Evolutionary conservation across 2,888 invertebrate species (phyloP), one percentile per base, ranked within the genome.

Genomic region (Didymodactylos carnosus): DNA sequence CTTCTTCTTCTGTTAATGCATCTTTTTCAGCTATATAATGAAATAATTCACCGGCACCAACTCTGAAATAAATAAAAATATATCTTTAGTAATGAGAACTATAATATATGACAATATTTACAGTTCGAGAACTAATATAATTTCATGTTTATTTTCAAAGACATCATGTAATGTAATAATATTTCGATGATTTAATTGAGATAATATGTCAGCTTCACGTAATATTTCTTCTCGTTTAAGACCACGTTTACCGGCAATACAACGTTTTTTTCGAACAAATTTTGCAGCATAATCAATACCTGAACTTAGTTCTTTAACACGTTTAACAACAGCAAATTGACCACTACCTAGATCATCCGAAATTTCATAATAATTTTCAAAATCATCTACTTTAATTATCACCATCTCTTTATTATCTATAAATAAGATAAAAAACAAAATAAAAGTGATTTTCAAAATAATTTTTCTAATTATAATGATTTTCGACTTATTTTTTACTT

Each of bases 1-100:
- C 87, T 80, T 88, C 88, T 51, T 84, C 84, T 80, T 88, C 88
- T 77, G 84, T 84, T 25, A 87, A 80, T 69, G 81, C 82, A 76
- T 86, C 86, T 76, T 83, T 83, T 75, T 85, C 84, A 35, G 85
- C 83, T 27, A 87, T 83, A 77, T 85, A 87, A 77, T 88, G 87
- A 81, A 88, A 88, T 74, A 88, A 82, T 80, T 88, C 88, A 35
- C 88, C 88, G 69, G 88, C 88, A 76, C 86, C 84, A 62, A 88
- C 87, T 75, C 86, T 86, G 79, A 40, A 83, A 80, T 11, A 75
- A 29, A 41, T 70, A 49, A 72, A 23, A n/a, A 35, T 11, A 14
- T 23, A 41, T 39, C n/a, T 69, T 39, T 35, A 62, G 72, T 40
- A 23, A 43, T 43, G 25, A 25, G 14, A 35, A 62, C 43, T 69